These are phyloP conservation scores for Actenoides lindsayi DNA, from an alignment of 2,113 vertebrate genomes.

Conservation along the genomic window DNA sequence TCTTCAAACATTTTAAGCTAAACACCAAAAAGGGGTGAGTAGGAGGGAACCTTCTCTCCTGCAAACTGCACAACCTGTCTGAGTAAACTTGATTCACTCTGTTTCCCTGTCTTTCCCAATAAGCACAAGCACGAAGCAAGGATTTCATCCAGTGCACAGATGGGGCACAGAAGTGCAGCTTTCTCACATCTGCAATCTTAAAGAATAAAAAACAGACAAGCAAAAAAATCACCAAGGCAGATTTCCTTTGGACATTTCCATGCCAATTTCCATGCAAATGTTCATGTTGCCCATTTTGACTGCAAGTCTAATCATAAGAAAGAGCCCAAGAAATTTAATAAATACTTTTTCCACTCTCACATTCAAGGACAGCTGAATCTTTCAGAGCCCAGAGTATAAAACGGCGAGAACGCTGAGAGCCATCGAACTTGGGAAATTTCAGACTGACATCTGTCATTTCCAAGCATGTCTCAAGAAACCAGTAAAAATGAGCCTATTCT, in stretches of 20 bases:
- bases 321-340: background rate
- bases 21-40: background rate
- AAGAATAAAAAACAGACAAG: background rate
- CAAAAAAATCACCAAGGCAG: background rate
- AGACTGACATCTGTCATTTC: background rate
- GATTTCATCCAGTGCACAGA: background rate
- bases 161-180: background rate
- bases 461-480: background rate
- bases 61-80: background rate
- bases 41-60: background rate
- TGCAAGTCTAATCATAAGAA: background rate
- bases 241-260: background rate
- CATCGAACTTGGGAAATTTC: background rate
- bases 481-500: background rate
- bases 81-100: background rate
- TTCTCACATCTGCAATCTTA: background rate
- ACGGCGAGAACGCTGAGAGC: rapidly evolving
- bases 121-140: background rate
- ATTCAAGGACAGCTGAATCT: background rate
- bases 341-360: background rate
- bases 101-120: background rate
- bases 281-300: background rate
- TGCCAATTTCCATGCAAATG: background rate
- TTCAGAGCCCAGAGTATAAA: background rate
- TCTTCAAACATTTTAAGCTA: background rate